These are phyloP conservation scores for Pycnonotus jocosus DNA, from an alignment of 2,113 vertebrate genomes.

Conservation along the genomic window DNA sequence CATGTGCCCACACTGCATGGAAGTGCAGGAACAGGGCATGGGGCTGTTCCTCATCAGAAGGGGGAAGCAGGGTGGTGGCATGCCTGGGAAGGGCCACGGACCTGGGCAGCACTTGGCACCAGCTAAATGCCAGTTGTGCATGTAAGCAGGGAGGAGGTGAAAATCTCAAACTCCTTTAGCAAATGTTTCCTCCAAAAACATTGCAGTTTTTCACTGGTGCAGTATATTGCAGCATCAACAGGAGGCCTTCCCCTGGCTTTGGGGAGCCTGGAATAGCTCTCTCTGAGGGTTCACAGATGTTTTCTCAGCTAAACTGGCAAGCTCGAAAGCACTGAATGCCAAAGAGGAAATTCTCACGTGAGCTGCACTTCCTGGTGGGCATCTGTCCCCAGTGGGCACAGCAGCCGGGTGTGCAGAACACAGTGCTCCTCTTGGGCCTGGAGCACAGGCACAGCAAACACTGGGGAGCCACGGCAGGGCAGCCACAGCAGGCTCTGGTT, in stretches of 20 bases:
- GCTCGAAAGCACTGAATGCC: background rate
- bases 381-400: background rate
- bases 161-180: background rate
- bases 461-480: background rate
- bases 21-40: background rate
- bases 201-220: background rate
- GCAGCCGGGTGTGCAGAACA: background rate
- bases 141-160: background rate
- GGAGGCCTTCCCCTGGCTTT: background rate
- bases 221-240: background rate
- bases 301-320: background rate
- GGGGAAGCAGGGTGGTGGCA: background rate
- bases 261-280: background rate
- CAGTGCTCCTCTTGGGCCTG: background rate
- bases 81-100: background rate
- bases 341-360: fast-evolving
- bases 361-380: background rate
- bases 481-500: background rate
- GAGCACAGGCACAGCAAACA: background rate
- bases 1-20: background rate
- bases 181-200: background rate
- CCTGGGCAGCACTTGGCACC: background rate
- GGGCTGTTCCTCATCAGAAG: background rate
- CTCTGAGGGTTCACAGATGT: background rate
- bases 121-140: background rate